Evolutionary conservation across 2,888 invertebrate genomes (phyloP).

Genomic region (Smittia aterrima): DNA sequence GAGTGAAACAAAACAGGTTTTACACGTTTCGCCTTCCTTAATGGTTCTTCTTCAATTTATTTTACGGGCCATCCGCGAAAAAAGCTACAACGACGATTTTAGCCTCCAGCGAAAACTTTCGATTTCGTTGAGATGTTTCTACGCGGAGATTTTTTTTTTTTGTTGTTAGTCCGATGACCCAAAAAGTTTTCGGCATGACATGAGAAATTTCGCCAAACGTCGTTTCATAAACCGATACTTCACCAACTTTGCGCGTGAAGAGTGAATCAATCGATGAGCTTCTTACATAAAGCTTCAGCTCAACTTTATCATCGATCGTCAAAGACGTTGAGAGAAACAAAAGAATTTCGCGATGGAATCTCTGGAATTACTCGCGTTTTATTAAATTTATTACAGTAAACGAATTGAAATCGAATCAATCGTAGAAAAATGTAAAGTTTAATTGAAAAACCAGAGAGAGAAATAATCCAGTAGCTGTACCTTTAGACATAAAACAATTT

Average conservation of each 20-base stretch:
- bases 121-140: background rate
- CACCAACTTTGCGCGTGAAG: too few relatives aligned
- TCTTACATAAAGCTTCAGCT: too few relatives aligned
- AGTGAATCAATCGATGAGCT: too few relatives aligned
- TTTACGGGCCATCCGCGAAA: background rate
- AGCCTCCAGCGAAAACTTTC: conserved; percentile 11
- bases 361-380: background rate
- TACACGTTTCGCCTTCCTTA: background rate
- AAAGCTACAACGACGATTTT: background rate
- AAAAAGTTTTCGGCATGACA: background rate
- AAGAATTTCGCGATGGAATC: background rate
- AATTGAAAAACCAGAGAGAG: too few relatives aligned
- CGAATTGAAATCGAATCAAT: background rate
- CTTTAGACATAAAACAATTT: background rate
- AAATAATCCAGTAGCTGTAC: background rate
- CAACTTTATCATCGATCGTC: background rate
- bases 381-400: conserved; percentile 2
- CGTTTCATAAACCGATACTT: background rate
- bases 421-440: conserved; percentile 2
- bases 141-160: background rate
- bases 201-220: background rate
- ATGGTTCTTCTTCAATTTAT: background rate
- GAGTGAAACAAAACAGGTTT: background rate
- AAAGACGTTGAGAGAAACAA: background rate
- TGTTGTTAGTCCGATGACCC: background rate